phyloP scores from a whole-genome alignment of 37 sponge, comb jelly and placozoan genomes.

The Ephydatia muelleri region DNA sequence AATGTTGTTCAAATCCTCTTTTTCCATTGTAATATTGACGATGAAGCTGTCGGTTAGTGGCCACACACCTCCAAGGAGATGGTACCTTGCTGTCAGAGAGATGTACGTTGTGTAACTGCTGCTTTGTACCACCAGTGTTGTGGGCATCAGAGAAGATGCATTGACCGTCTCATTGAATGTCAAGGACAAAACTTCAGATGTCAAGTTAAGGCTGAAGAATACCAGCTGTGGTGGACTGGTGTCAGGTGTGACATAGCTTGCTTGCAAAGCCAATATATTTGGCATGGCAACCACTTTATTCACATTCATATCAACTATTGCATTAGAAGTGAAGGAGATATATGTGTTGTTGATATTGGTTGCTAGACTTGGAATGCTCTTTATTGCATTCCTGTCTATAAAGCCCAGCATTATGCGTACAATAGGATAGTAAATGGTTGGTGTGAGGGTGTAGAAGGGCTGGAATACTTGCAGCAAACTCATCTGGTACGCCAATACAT shows the following conservation, averaged over 20 bases:
- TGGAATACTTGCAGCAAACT: not conserved
- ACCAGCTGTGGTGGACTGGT: slow-evolving; percentile 64
- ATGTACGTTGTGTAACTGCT: slow-evolving; percentile 31
- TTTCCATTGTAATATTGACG: slow-evolving; percentile 50
- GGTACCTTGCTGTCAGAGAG: slow-evolving; percentile 33
- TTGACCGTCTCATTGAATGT: slow-evolving; percentile 85
- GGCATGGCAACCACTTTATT: slow-evolving; percentile 55
- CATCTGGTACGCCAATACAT: no score
- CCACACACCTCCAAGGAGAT: slow-evolving; percentile 35
- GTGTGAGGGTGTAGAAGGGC: slow-evolving; percentile 52
- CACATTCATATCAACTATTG: slow-evolving; percentile 77
- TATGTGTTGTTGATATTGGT: slow-evolving; percentile 65
- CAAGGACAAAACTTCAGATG: slow-evolving; percentile 62
- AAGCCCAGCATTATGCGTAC: slow-evolving; percentile 58
- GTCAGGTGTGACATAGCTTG: slow-evolving; percentile 36
- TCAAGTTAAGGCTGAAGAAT: slow-evolving; percentile 71
- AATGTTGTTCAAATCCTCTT: slow-evolving; percentile 64
- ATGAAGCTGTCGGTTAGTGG: slow-evolving; percentile 41
- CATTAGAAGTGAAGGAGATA: slow-evolving; percentile 36
- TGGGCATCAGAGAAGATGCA: slow-evolving; percentile 44
- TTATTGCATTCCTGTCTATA: slow-evolving; percentile 72
- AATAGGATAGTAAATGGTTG: slow-evolving; percentile 51
- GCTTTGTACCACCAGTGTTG: slow-evolving; percentile 49
- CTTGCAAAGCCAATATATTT: slow-evolving; percentile 27
- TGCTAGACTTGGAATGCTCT: slow-evolving; percentile 49